Evolutionary conservation across 2,113 vertebrate genomes (phyloP).

Genomic region (Peucedramus taeniatus): DNA sequence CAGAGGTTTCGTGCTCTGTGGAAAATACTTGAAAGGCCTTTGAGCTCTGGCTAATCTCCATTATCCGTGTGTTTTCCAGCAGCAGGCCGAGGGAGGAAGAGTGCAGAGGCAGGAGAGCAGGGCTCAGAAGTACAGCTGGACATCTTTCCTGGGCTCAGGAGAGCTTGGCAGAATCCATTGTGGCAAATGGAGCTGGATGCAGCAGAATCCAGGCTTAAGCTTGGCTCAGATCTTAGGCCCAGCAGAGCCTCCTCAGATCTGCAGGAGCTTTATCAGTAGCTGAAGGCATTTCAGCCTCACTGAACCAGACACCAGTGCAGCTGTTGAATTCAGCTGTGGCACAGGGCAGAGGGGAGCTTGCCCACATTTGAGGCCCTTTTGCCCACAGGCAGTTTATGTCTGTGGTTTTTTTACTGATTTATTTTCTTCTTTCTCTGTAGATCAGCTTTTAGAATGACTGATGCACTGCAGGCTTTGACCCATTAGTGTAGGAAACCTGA

Average conservation of each 20-base stretch:
- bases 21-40: conserved; percentile 3
- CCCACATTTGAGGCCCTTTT: neutral
- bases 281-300: neutral
- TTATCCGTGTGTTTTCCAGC: neutral
- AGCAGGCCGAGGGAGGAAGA: neutral
- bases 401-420: neutral
- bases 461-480: neutral
- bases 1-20: neutral
- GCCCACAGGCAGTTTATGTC: neutral
- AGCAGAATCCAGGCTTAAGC: neutral
- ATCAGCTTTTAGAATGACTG: neutral
- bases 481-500: fast-evolving
- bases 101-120: neutral
- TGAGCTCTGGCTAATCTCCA: conserved; percentile 33
- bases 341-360: neutral
- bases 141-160: neutral
- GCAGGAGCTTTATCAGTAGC: neutral
- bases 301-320: neutral
- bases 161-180: neutral
- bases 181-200: neutral
- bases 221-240: neutral
- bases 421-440: neutral
- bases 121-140: neutral
- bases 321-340: neutral
- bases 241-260: neutral